Base-by-base conservation (phyloP, 2,797 vertebrate genomes). In the Phoeniculus purpureus region DNA sequence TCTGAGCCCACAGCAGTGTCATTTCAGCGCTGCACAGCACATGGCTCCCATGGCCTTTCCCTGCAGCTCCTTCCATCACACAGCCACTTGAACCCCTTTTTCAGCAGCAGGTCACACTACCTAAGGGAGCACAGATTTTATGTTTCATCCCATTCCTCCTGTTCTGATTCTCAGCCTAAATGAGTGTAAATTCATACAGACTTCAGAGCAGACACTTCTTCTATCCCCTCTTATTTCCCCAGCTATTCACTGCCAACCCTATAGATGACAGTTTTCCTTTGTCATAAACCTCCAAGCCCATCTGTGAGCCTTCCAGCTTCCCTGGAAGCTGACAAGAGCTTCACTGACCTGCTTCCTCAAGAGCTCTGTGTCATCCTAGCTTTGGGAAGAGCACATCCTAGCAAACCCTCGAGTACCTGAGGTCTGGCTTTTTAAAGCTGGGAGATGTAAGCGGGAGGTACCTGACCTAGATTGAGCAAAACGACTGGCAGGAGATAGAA, bases 391-490 rank as follows among this genome's bases (percentile, higher is more conserved):
- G 16, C 59, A 4, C 31, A 23, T 87, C 62, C 89, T 55, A 26
- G 31, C 81, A 71, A 81, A 76, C 20, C 37, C 43, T 82, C 40
- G 67, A 81, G 71, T 45, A 92, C 77, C 85, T 94, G 87, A 56
- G 55, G 51, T 23, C 77, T 86, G 91, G n/a, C 45, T 81, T 67
- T 89, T 93, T 88, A 92, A 91, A 85, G 68, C 75, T 91, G 83
- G 85, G 64, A 92, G 74, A 43, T 80, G 65, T 20, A 86, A 71
- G 61, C 59, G 11, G 75, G 65, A 92, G 51, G 72, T 76, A 85
- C 75, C 85, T 95, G 94, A 93, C 94, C 94, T 71, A 95, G 85
- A 94, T 92, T 87, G 54, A 89, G 87, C 61, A 73, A 73, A 77
- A 78, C 0, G 47, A 47, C 55, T 78, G 48, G 61, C 34, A 58